Evolutionary conservation across 2,888 invertebrate genomes (phyloP), one percentile per base, ranked within the genome.

Genomic region (Villa cingulata): DNA sequence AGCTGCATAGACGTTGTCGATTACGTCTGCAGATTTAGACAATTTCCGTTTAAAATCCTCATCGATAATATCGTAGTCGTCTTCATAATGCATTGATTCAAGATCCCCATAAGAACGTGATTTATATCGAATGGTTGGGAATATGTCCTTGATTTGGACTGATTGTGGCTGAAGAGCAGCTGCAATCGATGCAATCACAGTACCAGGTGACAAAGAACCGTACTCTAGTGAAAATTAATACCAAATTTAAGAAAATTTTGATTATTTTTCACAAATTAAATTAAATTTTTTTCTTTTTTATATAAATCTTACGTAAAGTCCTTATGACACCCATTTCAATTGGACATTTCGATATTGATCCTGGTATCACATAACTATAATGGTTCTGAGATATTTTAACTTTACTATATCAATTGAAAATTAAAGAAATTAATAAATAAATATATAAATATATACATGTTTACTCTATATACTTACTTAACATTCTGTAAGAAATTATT

Each of bases 1-100:
- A 14, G 80, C 74, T 14, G 77, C 73, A 74, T 77, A 79, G 41
- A 75, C 60, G 56, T 78, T 80, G 53, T 76, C 75, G 17, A 80
- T 44, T 10, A 53, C 46, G 27, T 53, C 47, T 6, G 50, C n/a
- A 19, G 54, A 49, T 17, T 37, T 45, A 16, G 44, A 43, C 37
- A 48, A 41, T 43, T 44, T 47, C 4, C 45, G 42, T n/a, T n/a
- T n/a, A n/a, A n/a, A n/a, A n/a, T n/a, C n/a, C n/a, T n/a, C n/a
- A n/a, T n/a, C n/a, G n/a, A 53, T 46, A 48, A 45, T 45, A 39
- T 53, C 47, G 38, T 49, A 51, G n/a, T 51, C 54, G 42, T 56
- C 56, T 23, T 58, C 54, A 32, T 59, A 51, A 46, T 59, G 56
- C 49, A 68, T 60, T 5, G 62, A 60, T 47, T 66, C 61, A 15